These are phyloP conservation scores for Papilio machaon DNA, from an alignment of 1,140 invertebrate genomes.

Conservation along the genomic window DNA sequence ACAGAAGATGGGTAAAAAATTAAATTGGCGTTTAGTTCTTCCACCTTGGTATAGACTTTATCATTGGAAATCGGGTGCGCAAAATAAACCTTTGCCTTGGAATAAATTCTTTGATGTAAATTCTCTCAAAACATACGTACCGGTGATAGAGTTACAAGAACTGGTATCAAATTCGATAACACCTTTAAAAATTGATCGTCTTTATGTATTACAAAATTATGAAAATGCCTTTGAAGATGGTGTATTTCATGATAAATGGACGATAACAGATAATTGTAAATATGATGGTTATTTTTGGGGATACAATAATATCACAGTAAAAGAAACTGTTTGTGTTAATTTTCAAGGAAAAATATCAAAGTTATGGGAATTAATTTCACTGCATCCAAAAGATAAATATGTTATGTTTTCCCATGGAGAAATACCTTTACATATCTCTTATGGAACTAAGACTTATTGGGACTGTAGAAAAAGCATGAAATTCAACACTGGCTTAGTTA, in stretches of 20 bases:
- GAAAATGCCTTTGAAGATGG: constrained; percentile 91
- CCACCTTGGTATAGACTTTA: constrained; percentile 95
- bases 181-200: constrained; percentile 85
- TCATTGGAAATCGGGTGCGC: constrained; percentile 91
- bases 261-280: constrained; percentile 82
- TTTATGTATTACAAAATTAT: constrained; percentile 94
- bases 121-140: constrained; percentile 90
- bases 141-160: constrained; percentile 94
- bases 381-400: constrained; percentile 72
- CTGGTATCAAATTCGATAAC: constrained; percentile 83
- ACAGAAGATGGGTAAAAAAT: constrained; percentile 81
- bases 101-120: constrained; percentile 92
- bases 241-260: constrained; percentile 92
- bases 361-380: constrained; percentile 82
- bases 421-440: constrained; percentile 93
- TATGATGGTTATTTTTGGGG: constrained; percentile 78
- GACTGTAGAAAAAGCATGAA: constrained; percentile 94
- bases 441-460: constrained; percentile 94
- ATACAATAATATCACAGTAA: constrained; percentile 84
- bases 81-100: constrained; percentile 87
- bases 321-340: constrained; percentile 88
- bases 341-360: constrained; percentile 91
- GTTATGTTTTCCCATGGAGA: constrained; percentile 94
- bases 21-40: constrained; percentile 86
- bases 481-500: constrained; percentile 88